Percentiles rank a stretch among this genome's conserved stretches.
These are phyloP conservation scores for Episyrphus balteatus DNA, from an alignment of 1,140 invertebrate species.

Conservation along the genomic window DNA sequence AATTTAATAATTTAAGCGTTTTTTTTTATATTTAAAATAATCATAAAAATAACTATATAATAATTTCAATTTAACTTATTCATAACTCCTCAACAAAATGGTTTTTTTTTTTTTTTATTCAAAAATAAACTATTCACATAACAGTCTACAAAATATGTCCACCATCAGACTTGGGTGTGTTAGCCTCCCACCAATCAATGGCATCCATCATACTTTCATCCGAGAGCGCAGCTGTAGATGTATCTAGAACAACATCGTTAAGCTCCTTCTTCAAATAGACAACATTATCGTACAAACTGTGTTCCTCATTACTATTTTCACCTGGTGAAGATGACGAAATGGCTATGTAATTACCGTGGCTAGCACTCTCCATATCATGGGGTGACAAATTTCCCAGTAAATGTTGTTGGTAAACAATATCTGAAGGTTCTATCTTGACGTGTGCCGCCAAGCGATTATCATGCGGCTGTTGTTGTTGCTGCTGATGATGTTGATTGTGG, in stretches of 20 bases:
- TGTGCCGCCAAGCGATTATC: neutral
- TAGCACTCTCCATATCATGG: neutral
- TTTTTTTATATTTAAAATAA: no score
- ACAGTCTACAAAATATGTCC: neutral
- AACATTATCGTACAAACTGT: constrained; percentile 23
- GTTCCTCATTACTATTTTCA: constrained; percentile 7
- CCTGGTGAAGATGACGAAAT: constrained; percentile 7
- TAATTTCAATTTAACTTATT: no score
- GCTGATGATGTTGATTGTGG: neutral
- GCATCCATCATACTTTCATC: constrained; percentile 39
- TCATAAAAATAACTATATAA: no score
- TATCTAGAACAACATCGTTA: constrained; percentile 31
- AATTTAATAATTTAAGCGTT: no score
- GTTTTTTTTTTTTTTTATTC: no score
- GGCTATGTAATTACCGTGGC: constrained; percentile 2
- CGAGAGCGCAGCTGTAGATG: constrained; percentile 18
- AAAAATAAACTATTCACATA: no score
- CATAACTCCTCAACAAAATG: no score
- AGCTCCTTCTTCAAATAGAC: constrained; percentile 33
- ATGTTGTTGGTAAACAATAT: constrained; percentile 2
- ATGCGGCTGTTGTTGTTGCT: constrained; percentile 9
- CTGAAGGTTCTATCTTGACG: constrained; percentile 3
- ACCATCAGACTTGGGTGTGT: constrained; percentile 31
- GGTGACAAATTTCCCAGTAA: constrained; percentile 2
- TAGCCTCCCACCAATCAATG: constrained; percentile 42